Base-by-base conservation (phyloP, 2,888 invertebrate species). In the Stenurella melanura region DNA sequence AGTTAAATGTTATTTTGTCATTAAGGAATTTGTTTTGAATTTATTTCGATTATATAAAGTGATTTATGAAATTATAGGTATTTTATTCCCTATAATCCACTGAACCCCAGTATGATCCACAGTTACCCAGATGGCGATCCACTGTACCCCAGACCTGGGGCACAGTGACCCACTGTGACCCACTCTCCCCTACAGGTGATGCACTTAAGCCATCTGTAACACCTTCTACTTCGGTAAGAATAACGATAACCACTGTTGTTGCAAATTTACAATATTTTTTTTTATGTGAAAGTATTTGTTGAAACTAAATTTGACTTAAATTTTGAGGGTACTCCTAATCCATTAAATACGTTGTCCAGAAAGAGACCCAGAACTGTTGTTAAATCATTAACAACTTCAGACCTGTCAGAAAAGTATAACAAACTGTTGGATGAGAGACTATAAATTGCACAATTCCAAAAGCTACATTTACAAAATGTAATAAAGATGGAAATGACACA, bases 371-470 rank as follows among this genome's bases (percentile, higher is more conserved):
- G 21, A 21, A 64, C 63, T 17, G 12, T 34, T 30, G 64, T 73
- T 34, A 73, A 64, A 58, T 34, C 66, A n/a, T 64, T 66, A 66
- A 73, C 66, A 56, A 58, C 57, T 17, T 73, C 73, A 10, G 73
- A 66, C n/a, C 38, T 73, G 17, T 30, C 66, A 26, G 12, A 73
- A 64, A 73, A 73, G 54, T 73, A 73, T 66, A 58, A 73, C 18
- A 54, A n/a, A 26, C 15, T 73, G 18, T 15, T 73, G 11, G 66
- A 73, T 38, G 34, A 64, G 19, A 54, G 73, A 34, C 21, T 73
- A 12, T 18, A 42, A 34, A 30, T 63, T 63, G 17, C 34, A 9
- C 34, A 63, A 7, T 34, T 34, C 11, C 34, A 63, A 17, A 63
- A 63, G 34, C 63, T 34, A 10, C 34, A 63, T 63, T 30, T 26